These are phyloP conservation scores for Cyprinella venusta DNA, from an alignment of 2,797 vertebrate species.

Conservation along the genomic window DNA sequence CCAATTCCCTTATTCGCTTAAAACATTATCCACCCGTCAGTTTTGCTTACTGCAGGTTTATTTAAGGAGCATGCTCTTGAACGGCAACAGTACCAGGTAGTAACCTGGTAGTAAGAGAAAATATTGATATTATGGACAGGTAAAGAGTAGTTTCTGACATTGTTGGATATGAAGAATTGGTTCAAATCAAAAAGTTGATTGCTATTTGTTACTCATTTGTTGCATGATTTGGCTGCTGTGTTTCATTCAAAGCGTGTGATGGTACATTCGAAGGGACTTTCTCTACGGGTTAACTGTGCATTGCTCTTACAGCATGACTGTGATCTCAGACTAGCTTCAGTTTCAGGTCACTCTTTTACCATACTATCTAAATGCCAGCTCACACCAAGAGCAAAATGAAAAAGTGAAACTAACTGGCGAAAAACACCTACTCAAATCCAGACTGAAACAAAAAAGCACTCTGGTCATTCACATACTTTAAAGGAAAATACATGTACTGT, in stretches of 20 bases:
- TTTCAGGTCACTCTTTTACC: conserved; percentile 14
- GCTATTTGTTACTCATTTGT: not conserved
- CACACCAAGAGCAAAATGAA: conserved; percentile 8
- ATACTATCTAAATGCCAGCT: conserved; percentile 11
- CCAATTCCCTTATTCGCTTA: conserved; percentile 51
- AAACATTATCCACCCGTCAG: conserved; percentile 55
- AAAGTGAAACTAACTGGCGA: not conserved
- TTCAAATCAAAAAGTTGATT: not conserved
- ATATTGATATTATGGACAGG: not conserved
- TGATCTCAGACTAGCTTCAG: conserved; percentile 10
- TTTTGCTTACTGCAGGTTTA: conserved; percentile 18
- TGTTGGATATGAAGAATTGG: not conserved
- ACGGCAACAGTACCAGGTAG: not conserved
- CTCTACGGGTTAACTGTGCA: not conserved
- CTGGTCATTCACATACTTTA: not conserved
- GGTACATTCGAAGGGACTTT: not conserved
- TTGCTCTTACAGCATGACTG: conserved; percentile 13
- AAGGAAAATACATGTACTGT: conserved; percentile 5
- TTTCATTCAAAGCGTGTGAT: not conserved
- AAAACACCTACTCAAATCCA: not conserved
- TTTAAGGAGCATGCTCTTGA: conserved; percentile 34
- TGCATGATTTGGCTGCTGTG: not conserved
- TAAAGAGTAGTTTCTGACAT: conserved; percentile 16
- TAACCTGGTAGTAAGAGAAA: not conserved
- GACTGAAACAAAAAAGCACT: not conserved